phyloP scores from a whole-genome alignment of 2,113 vertebrate species.

The Larimichthys crocea region DNA sequence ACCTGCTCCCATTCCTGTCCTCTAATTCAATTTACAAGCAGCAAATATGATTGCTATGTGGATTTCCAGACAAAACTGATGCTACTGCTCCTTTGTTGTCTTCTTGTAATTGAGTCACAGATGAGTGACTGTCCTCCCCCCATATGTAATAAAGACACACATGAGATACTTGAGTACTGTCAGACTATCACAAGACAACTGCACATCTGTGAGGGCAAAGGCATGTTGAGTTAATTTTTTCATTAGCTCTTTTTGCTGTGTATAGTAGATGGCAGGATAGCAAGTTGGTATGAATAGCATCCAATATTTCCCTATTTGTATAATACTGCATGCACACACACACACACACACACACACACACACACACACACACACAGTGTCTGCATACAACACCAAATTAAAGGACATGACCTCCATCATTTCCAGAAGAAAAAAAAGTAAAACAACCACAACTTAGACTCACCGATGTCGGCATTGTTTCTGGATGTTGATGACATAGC shows the following conservation, averaged over 20 bases:
- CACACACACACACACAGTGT: not conserved
- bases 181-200: conserved; percentile 27
- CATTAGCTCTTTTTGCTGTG: conserved; percentile 17
- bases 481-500: too few relatives aligned
- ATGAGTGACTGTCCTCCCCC: conserved; percentile 60
- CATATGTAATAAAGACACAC: conserved; percentile 64
- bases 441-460: too few relatives aligned
- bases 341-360: not conserved
- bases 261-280: not conserved
- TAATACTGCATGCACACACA: not conserved
- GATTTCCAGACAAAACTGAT: conserved; percentile 69
- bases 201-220: conserved; percentile 13
- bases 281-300: not conserved
- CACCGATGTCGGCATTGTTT: too few relatives aligned
- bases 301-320: not conserved
- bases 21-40: conserved; percentile 77
- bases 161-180: conserved; percentile 39
- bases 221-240: conserved; percentile 20
- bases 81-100: conserved; percentile 70
- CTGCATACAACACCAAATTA: not conserved
- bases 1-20: conserved; percentile 69
- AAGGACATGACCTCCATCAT: too few relatives aligned
- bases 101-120: conserved; percentile 75
- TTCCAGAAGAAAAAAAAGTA: too few relatives aligned
- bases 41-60: conserved; percentile 78